These are phyloP conservation scores for Naso thynnoides DNA, from an alignment of 2,797 vertebrate species.

Conservation along the genomic window DNA sequence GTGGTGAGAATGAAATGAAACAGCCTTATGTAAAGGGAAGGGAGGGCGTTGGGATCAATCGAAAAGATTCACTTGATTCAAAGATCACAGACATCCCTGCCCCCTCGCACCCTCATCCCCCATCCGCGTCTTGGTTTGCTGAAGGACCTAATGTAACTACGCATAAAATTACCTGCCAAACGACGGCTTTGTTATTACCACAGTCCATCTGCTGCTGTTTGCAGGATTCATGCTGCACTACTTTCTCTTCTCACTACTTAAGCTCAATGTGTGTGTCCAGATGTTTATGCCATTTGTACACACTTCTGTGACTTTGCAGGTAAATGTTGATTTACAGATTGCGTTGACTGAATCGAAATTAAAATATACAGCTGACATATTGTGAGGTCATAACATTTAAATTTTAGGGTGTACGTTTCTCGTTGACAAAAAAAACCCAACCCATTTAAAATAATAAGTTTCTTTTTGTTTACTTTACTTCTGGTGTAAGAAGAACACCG, in stretches of 20 bases:
- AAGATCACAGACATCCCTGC: constrained; percentile 4
- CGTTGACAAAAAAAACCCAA: no score
- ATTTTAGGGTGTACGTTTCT: no score
- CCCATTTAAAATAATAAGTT: no score
- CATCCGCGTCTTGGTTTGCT: neutral
- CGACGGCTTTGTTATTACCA: constrained; percentile 28
- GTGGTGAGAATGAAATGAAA: no score
- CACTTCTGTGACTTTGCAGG: neutral
- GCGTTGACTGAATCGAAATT: constrained; percentile 7
- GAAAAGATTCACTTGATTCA: constrained; percentile 1
- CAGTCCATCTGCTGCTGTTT: constrained; percentile 40
- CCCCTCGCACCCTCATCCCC: neutral
- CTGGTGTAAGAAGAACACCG: neutral
- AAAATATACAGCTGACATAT: neutral
- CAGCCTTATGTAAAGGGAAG: neutral
- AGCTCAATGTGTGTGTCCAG: neutral
- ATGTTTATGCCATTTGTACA: neutral
- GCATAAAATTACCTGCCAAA: constrained; percentile 37
- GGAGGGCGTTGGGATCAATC: neutral
- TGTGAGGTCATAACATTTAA: neutral
- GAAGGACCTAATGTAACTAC: constrained; percentile 16
- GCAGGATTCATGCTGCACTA: constrained; percentile 8
- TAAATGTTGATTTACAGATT: constrained; percentile 3
- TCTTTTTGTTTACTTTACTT: neutral
- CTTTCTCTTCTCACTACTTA: constrained; percentile 15